Conservation (phyloP, 2,797 vertebrate genomes). For the Myoxocephalus aenaeus region DNA sequence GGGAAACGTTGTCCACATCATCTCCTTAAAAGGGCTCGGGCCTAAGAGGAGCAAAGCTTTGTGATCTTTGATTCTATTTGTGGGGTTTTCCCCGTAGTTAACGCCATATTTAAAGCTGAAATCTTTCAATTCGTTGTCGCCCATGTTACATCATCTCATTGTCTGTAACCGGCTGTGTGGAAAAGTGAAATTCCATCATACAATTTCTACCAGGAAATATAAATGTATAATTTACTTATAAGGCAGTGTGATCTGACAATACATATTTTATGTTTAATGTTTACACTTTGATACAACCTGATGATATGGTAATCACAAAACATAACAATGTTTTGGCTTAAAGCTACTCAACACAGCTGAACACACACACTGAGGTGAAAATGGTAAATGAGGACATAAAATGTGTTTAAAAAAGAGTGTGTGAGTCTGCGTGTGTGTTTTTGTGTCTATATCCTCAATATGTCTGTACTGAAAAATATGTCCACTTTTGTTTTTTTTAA, state of each 20-base stretch:
- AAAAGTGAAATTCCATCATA: conserved; percentile 15
- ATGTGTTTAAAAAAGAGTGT: conserved; percentile 16
- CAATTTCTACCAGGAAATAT: too few relatives aligned
- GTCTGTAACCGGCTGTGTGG: not conserved
- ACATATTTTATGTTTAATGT: not conserved
- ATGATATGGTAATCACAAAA: not conserved
- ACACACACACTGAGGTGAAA: conserved; percentile 4
- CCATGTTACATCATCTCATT: not conserved
- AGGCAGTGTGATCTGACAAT: not conserved
- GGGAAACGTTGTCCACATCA: conserved; percentile 71
- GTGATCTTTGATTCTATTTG: conserved; percentile 71
- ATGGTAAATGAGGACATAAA: conserved; percentile 20
- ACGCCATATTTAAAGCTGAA: conserved; percentile 59
- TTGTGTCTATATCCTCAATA: conserved; percentile 60
- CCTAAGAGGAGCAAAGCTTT: conserved; percentile 71
- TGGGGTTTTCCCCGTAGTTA: conserved; percentile 59
- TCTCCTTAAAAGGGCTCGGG: conserved; percentile 75
- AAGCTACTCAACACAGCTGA: conserved; percentile 9
- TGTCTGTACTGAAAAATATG: conserved; percentile 67
- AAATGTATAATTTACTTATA: not conserved
- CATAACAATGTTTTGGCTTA: not conserved
- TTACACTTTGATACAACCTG: not conserved
- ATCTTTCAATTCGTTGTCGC: conserved; percentile 35
- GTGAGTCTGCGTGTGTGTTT: conserved; percentile 7
- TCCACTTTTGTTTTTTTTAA: conserved; percentile 59